Evolutionary conservation across 2,888 invertebrate genomes (phyloP).

Genomic region (Megaustenia siamemsis): DNA sequence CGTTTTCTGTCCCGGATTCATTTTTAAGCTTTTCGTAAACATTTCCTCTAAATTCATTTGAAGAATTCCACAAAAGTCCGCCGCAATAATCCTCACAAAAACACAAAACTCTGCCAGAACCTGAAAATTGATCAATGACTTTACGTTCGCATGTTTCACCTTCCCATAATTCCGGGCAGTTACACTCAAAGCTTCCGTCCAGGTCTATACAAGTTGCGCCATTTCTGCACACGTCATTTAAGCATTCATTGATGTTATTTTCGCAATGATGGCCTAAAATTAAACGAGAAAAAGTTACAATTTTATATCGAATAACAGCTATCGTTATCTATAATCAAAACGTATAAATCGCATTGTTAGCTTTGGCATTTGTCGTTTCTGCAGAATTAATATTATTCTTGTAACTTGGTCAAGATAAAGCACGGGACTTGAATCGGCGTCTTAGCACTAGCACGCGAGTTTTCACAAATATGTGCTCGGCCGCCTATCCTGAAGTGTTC

Average conservation of each 20-base stretch:
- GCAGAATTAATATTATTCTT: no score
- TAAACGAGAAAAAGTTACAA: no score
- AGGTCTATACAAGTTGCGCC: conserved; percentile 44
- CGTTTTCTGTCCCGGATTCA: conserved; percentile 21
- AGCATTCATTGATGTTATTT: conserved; percentile 45
- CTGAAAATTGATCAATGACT: conserved; percentile 45
- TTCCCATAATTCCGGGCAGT: conserved; percentile 45
- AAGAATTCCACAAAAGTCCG: conserved; percentile 49
- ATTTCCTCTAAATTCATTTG: conserved; percentile 23
- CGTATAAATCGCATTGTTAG: no score
- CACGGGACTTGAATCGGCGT: no score
- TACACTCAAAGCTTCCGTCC: conserved; percentile 42
- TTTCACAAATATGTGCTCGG: no score
- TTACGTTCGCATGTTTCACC: conserved; percentile 49
- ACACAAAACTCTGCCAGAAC: conserved; percentile 38
- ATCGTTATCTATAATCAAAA: no score
- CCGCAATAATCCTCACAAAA: conserved; percentile 32
- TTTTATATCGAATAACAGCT: no score
- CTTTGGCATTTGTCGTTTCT: no score
- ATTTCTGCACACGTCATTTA: conserved; percentile 48
- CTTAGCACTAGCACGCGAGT: no score
- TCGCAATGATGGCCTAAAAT: conserved; percentile 41
- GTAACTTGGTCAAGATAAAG: no score
- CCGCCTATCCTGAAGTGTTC: no score
- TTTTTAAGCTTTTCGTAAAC: conserved; percentile 43